Evolutionary conservation across 35 echinoderm and acorn worm species (phyloP), one percentile per base, ranked within the genome.

Genomic region (Holothuria glaberrima): DNA sequence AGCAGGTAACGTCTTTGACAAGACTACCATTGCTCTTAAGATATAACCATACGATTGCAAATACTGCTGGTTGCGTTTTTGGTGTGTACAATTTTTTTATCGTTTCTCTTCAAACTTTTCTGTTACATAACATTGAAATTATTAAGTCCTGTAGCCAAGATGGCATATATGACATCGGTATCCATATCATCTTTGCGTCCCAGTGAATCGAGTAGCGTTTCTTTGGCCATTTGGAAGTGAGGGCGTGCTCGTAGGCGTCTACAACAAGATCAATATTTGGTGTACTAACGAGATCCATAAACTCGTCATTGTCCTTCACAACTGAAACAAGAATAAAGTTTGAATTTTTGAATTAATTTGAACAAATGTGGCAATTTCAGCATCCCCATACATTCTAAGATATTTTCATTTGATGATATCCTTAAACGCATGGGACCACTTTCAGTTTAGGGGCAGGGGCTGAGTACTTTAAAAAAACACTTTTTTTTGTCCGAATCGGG

Each of bases 241-340:
- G 83, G 59, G 95, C 95, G 60, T 98, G 95, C 73, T 94, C 95
- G 80, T 94, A 94, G 19, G 88, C 92, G n/a, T 98, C 89, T 0
- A 91, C 94, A 16, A 98, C 95, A 22, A 91, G 94, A 25, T 92
- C 83, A 0, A 92, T 46, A 21, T 88, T 84, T 30, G 86, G 60
- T 3, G 90, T 82, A 56, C 54, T 84, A 17, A 84, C 52, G 5
- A 59, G n/a, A 5, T 84, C 59, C 80, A 63, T 63, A 10, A 63
- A 59, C 7, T 84, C 80, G 25, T 84, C 61, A 29, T 84, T 84
- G 80, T 63, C 54, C 56, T 59, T 63, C 4, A 84, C 59, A 14
- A 84, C 80, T 84, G 56, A 12, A 84, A 63, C 7, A 48, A 52
- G 48, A 78, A 52, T 22, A 78, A 78, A 78, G 3, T 24, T 1